phyloP scores from a whole-genome alignment of 2,797 vertebrate genomes.

The Pseudochromis fuscus region DNA sequence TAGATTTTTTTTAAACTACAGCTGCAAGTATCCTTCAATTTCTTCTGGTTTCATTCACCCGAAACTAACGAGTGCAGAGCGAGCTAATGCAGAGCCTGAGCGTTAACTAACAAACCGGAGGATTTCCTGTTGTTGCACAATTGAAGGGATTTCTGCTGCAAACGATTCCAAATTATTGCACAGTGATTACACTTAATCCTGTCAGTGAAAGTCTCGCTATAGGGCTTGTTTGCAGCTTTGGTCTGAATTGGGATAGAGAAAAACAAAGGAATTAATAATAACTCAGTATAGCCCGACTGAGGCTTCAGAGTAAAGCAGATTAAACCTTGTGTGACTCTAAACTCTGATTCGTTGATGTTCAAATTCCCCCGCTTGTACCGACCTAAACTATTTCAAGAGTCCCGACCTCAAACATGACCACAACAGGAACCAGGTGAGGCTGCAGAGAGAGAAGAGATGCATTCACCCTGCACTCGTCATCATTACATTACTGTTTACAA shows the following conservation, averaged over 20 bases:
- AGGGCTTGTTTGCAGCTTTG: constrained; percentile 52
- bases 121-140: constrained; percentile 21
- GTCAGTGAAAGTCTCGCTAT: constrained; percentile 30
- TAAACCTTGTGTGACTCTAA: constrained; percentile 41
- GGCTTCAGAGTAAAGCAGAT: constrained; percentile 61
- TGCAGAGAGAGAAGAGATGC: neutral
- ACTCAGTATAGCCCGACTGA: constrained; percentile 10
- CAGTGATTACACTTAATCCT: constrained; percentile 50
- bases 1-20: neutral
- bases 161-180: constrained; percentile 38
- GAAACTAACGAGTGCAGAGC: neutral
- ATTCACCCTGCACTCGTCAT: neutral
- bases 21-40: neutral
- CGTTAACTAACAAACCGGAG: neutral
- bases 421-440: constrained; percentile 20
- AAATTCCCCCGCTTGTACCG: constrained; percentile 2
- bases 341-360: constrained; percentile 19
- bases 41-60: neutral
- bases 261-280: constrained; percentile 52
- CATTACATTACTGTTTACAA: neutral
- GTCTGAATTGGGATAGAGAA: constrained; percentile 7
- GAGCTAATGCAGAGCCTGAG: neutral
- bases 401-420: neutral
- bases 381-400: constrained; percentile 1
- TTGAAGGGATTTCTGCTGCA: constrained; percentile 11